A percentile compares a stretch with the other conserved stretches of the same genome.
Evolutionary conservation across 1,140 invertebrate species (phyloP).

Genomic region (Sitophilus oryzae): DNA sequence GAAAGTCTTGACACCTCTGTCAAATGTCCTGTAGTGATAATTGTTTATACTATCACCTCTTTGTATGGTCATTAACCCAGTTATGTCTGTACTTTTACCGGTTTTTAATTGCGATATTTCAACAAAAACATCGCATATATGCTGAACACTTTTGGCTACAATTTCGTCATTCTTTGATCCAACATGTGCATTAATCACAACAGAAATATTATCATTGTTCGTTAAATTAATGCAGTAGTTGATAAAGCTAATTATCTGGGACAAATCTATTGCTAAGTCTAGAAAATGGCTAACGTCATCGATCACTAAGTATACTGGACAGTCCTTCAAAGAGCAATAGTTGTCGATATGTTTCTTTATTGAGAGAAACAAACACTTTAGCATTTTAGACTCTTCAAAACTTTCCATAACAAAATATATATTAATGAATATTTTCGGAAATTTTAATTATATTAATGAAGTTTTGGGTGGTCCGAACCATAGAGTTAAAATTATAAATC

Average conservation of each 20-base stretch:
- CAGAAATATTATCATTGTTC: slow-evolving; percentile 42
- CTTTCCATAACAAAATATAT: too few species aligned
- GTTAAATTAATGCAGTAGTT: slow-evolving; percentile 45
- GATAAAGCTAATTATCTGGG: slow-evolving; percentile 51
- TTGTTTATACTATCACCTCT: slow-evolving; percentile 44
- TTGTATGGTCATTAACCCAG: slow-evolving; percentile 57
- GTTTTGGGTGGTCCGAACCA: too few species aligned
- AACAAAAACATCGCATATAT: slow-evolving; percentile 57
- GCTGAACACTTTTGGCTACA: slow-evolving; percentile 53
- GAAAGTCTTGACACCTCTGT: slow-evolving; percentile 64
- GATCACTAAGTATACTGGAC: slow-evolving; percentile 52
- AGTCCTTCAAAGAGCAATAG: slow-evolving; percentile 9
- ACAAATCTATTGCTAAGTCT: slow-evolving; percentile 52
- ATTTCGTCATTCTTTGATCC: slow-evolving; percentile 50
- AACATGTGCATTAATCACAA: slow-evolving; percentile 47
- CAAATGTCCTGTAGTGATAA: slow-evolving; percentile 64
- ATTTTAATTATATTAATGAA: too few species aligned
- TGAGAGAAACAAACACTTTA: slow-evolving; percentile 36
- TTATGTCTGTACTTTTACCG: slow-evolving; percentile 60
- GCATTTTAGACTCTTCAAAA: slow-evolving; percentile 27
- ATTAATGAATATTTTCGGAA: too few species aligned
- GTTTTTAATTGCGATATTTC: slow-evolving; percentile 58
- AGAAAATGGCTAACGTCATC: slow-evolving; percentile 66
- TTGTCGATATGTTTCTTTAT: slow-evolving; percentile 33
- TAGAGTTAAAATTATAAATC: too few species aligned